Evolutionary conservation across 2,797 vertebrate species (phyloP).

Genomic region (Enteromius fasciolatus): DNA sequence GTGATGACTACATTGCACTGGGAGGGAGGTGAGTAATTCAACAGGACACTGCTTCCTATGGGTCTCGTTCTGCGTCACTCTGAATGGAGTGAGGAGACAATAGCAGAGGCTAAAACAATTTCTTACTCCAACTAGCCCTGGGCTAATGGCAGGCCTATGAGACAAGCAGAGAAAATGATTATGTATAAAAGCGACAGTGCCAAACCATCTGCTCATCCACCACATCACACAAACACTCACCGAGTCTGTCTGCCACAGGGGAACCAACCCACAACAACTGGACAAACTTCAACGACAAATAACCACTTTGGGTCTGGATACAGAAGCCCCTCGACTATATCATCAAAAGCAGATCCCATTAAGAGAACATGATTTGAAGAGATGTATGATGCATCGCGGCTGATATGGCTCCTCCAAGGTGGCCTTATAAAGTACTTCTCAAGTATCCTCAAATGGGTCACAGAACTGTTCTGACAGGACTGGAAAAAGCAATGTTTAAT

Average conservation of each 20-base stretch:
- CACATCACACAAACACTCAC: slow-evolving; percentile 42
- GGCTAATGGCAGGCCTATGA: slow-evolving; percentile 27
- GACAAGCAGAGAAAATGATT: slow-evolving; percentile 42
- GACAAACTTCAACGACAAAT: slow-evolving; percentile 23
- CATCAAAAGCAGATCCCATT: slow-evolving; percentile 18
- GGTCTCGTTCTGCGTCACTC: slow-evolving; percentile 31
- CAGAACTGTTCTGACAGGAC: neutral
- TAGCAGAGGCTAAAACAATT: slow-evolving; percentile 26
- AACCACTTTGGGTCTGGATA: slow-evolving; percentile 5
- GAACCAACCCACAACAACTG: slow-evolving; percentile 40
- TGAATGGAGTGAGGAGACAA: slow-evolving; percentile 36
- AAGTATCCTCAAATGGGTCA: neutral
- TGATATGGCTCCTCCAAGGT: neutral
- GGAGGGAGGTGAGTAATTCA: neutral
- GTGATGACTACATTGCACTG: neutral
- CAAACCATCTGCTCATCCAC: slow-evolving; percentile 50
- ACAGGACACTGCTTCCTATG: slow-evolving; percentile 22
- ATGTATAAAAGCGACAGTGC: slow-evolving; percentile 40
- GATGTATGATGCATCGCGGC: neutral
- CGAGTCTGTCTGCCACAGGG: slow-evolving; percentile 23
- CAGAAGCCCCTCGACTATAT: neutral
- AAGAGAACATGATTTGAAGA: slow-evolving; percentile 4
- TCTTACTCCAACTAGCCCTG: slow-evolving; percentile 28
- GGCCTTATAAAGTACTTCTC: neutral
- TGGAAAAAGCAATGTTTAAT: neutral